Evolutionary conservation across 2,797 vertebrate genomes (phyloP), one percentile per base, ranked within the genome.

Genomic region (Neosilurus hyrtlii): DNA sequence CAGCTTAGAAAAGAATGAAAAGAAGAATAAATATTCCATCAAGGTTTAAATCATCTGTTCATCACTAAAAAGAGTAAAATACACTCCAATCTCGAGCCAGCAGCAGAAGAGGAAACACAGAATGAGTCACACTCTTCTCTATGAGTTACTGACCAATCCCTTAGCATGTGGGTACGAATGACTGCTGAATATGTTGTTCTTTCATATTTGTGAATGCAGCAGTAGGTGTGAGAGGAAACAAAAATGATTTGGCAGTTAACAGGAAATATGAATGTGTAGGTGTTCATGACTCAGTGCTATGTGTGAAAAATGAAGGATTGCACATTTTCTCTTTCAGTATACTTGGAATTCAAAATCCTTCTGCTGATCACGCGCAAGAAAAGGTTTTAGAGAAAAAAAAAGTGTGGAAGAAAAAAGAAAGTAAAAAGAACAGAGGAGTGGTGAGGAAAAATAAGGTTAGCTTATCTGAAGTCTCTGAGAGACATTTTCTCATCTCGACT

Each of bases 121-220:
- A 83, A 51, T 86, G 79, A 83, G 30, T 86, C 49, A 84, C 12
- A 20, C 18, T 78, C n/a, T 68, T 66, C 73, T 78, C 75, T 61
- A 52, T 30, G 75, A 79, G 66, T 77, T 77, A 82, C 68, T 86
- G 56, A 83, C 85, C 82, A 83, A 83, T 82, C 85, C 16, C 51
- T 73, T 57, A 26, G 51, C 57, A 71, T 86, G 73, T 80, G 78
- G 56, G 49, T 62, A 83, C 81, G 67, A 83, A 83, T 63, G 73
- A 43, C 76, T 68, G 81, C 35, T 57, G 78, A 75, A 66, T 81
- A 80, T 80, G 79, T 84, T 57, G 62, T 80, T 70, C 72, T 66
- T 75, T 81, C 15, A 61, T 57, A 83, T 79, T 59, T 61, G 37
- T 70, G 78, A 84, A 84, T 76, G 72, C 62, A 63, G 66, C 79